Evolutionary conservation across 1,140 invertebrate species (phyloP), one percentile per base, ranked within the genome.

Genomic region (Drosophila leontia): DNA sequence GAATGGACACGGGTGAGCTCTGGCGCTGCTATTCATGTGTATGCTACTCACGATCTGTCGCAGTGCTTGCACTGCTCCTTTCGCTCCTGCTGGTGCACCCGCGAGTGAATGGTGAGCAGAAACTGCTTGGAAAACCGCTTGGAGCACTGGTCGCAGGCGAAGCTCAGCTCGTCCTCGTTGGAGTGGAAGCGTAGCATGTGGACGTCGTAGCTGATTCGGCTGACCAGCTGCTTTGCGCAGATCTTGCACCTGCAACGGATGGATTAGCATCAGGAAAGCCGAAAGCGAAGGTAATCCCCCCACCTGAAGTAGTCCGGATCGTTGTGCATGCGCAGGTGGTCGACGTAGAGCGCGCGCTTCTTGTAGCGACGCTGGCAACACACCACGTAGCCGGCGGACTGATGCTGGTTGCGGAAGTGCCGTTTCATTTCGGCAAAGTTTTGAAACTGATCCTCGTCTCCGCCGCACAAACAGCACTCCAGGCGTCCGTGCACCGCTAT

Each of bases 311-410:
- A 71, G 7, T 81, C 56, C 19, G 82, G 81, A 74, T 86, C 62
- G 55, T 79, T 65, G 56, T 86, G 82, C 70, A 78, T 61, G 37
- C 68, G 75, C 39, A 86, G 75, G 42, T 86, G 82, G 51, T 86
- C 78, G 11, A 84, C 82, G 17, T 83, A 79, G 2, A 80, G 75
- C n/a, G 70, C 72, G 0, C 82, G 70, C 23, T 81, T 79, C 34
- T 68, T 75, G 50, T 79, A 86, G 56, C 82, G 82, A 17, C 76
- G 50, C 26, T 84, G 62, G 19, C 82, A 86, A 42, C 82, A 86
- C 26, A 72, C 50, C 19, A 79, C 78, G 53, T 86, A 80, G 7
- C 78, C 78, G 26, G 45, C 50, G 23, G 69, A 75, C 39, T 80
- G 70, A 23, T 80, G 78, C 4, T 76, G 48, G 3, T 17, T 51